Base-by-base conservation (phyloP, 2,113 vertebrate species). In the Campylomormyrus numenius region DNA sequence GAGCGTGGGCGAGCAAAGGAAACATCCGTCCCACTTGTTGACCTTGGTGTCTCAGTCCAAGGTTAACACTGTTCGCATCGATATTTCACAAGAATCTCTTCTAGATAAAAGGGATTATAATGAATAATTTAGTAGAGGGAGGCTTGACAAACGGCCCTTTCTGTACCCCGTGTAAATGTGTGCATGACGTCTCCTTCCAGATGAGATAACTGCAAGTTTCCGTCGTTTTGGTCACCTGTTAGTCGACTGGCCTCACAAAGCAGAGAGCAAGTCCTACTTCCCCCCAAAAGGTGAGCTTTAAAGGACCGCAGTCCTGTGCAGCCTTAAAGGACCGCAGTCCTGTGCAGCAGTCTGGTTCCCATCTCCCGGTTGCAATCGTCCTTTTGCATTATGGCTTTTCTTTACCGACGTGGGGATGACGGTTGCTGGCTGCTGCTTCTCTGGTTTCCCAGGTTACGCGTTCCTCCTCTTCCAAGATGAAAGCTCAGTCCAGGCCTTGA, bases 401-500 rank as follows among this genome's bases (percentile, higher is more conserved):
- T 11, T 66, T 31, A 27, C n/a, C 10, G n/a, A 66, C 2, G 3
- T 11, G 24, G 62, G 62, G 2, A 66, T 50, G 15, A 39, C 2
- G 2, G 56, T 10, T 53, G 46, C 24, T 9, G 27, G 45, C 45
- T n/a, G 45, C 31, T 53, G 89, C 88, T 88, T 50, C 5, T 5
- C 3, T 90, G 58, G 89, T 89, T 93, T 39, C 49, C 80, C 93
- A 99, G 98, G 98, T 91, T 99, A 99, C 88, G 98, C 98, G 31
- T 99, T 99, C 96, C 96, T 99, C 93, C 97, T 99, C 24, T 99
- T 99, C 93, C 98, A 99, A 97, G 98, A 99, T 91, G 98, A 99
- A 94, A 99, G 98, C 94, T 99, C 98, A 88, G 98, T 99, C 48
- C 98, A 99, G 95, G 98, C 98, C 90, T 96, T 99, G 93, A 99